A percentile compares a stretch with the other conserved stretches of the same genome.
phyloP scores from a whole-genome alignment of 2,888 invertebrate species.

The Agrochola macilenta region DNA sequence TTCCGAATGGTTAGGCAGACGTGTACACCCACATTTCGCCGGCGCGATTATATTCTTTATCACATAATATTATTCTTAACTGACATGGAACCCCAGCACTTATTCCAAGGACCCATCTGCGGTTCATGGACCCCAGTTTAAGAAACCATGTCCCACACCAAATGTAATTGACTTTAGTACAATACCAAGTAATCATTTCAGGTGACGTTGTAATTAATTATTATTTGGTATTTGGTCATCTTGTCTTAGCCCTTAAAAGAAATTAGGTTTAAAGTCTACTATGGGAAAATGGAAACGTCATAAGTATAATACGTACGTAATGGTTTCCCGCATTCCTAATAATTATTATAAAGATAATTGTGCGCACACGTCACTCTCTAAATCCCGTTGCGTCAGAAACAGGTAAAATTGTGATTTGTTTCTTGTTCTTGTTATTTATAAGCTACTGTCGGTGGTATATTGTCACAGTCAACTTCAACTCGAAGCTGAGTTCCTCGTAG shows the following conservation, averaged over 20 bases:
- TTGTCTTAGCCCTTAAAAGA: neutral
- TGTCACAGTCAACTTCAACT: slow-evolving; percentile 5
- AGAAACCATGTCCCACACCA: too few relatives aligned
- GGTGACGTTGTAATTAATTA: too few relatives aligned
- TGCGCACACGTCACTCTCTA: too few relatives aligned
- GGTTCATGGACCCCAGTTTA: too few relatives aligned
- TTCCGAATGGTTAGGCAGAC: too few relatives aligned
- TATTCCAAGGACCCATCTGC: too few relatives aligned
- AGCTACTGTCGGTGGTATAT: neutral
- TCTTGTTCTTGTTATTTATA: slow-evolving; percentile 28
- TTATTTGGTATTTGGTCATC: neutral
- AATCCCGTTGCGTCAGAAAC: slow-evolving; percentile 5
- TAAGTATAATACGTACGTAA: neutral
- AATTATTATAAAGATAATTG: neutral
- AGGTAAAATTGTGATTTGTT: neutral
- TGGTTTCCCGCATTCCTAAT: neutral
- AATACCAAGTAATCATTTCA: too few relatives aligned
- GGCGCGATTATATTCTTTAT: too few relatives aligned
- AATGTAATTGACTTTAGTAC: too few relatives aligned
- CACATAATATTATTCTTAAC: too few relatives aligned
- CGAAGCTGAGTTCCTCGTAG: neutral
- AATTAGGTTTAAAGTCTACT: neutral
- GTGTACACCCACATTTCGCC: too few relatives aligned
- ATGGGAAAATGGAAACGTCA: slow-evolving; percentile 1
- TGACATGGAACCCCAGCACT: too few relatives aligned